Evolutionary conservation across 1,140 invertebrate species (phyloP).

Genomic region (Phymorhynchus buccinoides): DNA sequence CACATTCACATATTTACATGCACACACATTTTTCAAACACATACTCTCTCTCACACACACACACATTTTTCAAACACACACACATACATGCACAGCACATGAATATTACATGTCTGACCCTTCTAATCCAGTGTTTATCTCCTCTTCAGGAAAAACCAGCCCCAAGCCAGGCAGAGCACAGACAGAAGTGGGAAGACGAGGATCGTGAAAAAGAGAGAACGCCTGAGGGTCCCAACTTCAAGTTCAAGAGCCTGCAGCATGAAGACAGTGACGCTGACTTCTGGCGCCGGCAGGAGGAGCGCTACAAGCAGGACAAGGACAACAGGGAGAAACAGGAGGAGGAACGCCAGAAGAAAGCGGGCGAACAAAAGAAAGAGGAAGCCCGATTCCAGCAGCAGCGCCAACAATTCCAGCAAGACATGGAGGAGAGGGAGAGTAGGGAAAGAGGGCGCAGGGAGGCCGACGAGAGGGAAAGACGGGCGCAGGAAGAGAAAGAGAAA

Average conservation of each 20-base stretch:
- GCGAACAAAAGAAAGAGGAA: constrained; percentile 24
- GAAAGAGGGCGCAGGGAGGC: constrained; percentile 44
- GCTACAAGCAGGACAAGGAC: constrained; percentile 35
- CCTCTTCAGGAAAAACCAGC: not conserved
- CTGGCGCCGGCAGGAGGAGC: constrained; percentile 36
- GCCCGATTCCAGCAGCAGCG: constrained; percentile 43
- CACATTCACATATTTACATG: not conserved
- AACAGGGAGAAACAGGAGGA: constrained; percentile 33
- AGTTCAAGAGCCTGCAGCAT: not conserved
- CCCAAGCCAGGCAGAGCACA: not conserved
- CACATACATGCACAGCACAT: no score
- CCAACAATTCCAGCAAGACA: constrained; percentile 46
- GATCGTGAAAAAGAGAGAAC: not conserved
- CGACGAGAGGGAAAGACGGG: constrained; percentile 42
- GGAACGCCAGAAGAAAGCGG: constrained; percentile 21
- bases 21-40: not conserved
- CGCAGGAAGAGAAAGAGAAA: constrained; percentile 45
- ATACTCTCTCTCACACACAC: not conserved
- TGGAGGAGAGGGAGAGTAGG: constrained; percentile 43
- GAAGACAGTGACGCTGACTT: constrained; percentile 25
- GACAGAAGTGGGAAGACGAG: constrained; percentile 26
- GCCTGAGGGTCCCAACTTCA: not conserved
- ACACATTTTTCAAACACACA: not conserved
- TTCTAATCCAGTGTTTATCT: no score
- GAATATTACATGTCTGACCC: no score